A percentile compares a stretch with the other conserved stretches of the same genome.
These are phyloP conservation scores for Papilio aristodemus DNA, from an alignment of 1,140 invertebrate genomes.

Conservation along the genomic window DNA sequence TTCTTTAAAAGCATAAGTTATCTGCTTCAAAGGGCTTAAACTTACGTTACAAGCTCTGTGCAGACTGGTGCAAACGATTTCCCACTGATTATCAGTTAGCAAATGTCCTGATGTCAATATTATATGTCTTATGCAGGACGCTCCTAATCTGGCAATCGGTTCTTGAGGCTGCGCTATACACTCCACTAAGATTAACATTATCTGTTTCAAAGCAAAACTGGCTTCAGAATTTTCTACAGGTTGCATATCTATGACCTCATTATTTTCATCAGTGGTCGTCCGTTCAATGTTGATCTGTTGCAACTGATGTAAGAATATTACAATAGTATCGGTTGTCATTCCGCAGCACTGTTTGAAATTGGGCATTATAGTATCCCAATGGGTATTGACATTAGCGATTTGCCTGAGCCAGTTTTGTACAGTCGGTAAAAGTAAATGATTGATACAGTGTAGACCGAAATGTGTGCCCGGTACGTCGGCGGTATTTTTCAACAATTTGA, in stretches of 20 bases:
- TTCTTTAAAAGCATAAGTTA: slow-evolving; percentile 92
- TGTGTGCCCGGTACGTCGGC: slow-evolving; percentile 88
- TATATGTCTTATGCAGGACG: slow-evolving; percentile 94
- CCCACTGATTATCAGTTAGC: slow-evolving; percentile 91
- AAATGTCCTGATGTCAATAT: slow-evolving; percentile 90
- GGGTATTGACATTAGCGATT: slow-evolving; percentile 84
- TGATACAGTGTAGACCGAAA: slow-evolving; percentile 94
- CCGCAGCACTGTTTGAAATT: slow-evolving; percentile 97
- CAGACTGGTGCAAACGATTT: slow-evolving; percentile 88
- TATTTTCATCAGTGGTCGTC: slow-evolving; percentile 55
- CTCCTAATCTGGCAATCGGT: slow-evolving; percentile 93
- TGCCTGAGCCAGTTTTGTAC: slow-evolving; percentile 94
- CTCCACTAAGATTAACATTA: slow-evolving; percentile 93
- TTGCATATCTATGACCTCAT: slow-evolving; percentile 68
- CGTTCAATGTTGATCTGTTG: slow-evolving; percentile 70
- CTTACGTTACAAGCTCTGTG: slow-evolving; percentile 91
- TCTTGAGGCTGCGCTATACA: slow-evolving; percentile 94
- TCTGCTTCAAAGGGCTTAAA: slow-evolving; percentile 89
- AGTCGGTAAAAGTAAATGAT: slow-evolving; percentile 92
- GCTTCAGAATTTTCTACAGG: slow-evolving; percentile 81
- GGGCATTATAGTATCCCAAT: slow-evolving; percentile 87
- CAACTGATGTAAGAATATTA: slow-evolving; percentile 85
- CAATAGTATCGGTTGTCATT: slow-evolving; percentile 93
- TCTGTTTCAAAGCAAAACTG: slow-evolving; percentile 91
- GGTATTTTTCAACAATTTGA: slow-evolving; percentile 89